These are phyloP conservation scores for Psilanteris sp. DNA, from an alignment of 1,140 invertebrate genomes.

Conservation along the genomic window DNA sequence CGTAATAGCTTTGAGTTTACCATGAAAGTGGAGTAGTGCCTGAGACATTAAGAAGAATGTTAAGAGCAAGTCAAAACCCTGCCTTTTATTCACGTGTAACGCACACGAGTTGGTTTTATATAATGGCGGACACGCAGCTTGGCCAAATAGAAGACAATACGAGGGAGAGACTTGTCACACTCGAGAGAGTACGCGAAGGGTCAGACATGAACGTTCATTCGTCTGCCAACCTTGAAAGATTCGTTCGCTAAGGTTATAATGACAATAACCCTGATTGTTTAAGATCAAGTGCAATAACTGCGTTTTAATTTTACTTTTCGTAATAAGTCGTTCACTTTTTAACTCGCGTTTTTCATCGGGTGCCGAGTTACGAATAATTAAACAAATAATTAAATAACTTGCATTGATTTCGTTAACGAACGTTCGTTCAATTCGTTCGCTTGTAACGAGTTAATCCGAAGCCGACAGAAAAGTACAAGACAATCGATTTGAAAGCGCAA, in stretches of 20 bases:
- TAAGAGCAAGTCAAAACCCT: neutral
- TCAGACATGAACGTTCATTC: constrained; percentile 34
- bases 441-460: too few species aligned
- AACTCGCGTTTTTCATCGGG: too few species aligned
- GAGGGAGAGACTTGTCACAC: constrained; percentile 49
- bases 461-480: too few species aligned
- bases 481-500: too few species aligned
- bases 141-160: constrained; percentile 28
- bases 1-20: too few species aligned
- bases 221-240: constrained; percentile 46
- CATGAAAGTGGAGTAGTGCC: too few species aligned
- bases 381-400: too few species aligned
- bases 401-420: too few species aligned
- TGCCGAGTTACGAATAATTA: too few species aligned
- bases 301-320: constrained; percentile 15
- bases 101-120: constrained; percentile 1
- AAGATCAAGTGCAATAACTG: neutral
- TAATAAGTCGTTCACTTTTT: too few species aligned
- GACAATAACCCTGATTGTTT: constrained; percentile 46
- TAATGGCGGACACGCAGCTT: constrained; percentile 34
- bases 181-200: constrained; percentile 45
- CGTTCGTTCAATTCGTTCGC: too few species aligned
- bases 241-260: constrained; percentile 17
- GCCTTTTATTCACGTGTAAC: constrained; percentile 1
- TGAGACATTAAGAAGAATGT: neutral